Base-by-base conservation (phyloP, 2,888 invertebrate genomes). In the Pyrrhosoma nymphula region DNA sequence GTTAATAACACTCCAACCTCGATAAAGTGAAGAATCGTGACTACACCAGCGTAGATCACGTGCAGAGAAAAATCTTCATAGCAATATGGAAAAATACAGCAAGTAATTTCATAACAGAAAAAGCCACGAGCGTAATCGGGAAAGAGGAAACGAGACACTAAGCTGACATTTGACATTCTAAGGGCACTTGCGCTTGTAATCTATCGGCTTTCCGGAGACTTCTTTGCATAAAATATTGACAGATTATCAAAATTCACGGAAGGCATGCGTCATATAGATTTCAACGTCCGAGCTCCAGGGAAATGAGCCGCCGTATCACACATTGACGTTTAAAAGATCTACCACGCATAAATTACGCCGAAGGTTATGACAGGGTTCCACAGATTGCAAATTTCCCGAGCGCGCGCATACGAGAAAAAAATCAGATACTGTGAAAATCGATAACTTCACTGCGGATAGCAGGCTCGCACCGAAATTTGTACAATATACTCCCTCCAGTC, bases 331-430 rank as follows among this genome's bases (percentile, higher is more conserved):
- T 82, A 16, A 82, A 82, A 82, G 30, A 35, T 82, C 26, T 69
- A 82, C 82, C 82, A 35, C 35, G 82, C 82, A 82, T 82, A 30
- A 82, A 82, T 82, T 82, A 82, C 82, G 82, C 35, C 82, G 30
- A 14, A 18, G 82, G 30, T 35, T 82, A 16, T 35, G 82, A 82
- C 8, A 82, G 35, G 47, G 82, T 8, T 23, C 14, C 35, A 3
- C 16, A 12, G 26, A 35, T 82, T 3, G 82, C 30, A 82, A 82
- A 26, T 69, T 69, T 69, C 69, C 69, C 23, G 1, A 82, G 30
- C 82, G 20, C 60, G 30, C 16, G 30, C 16, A 26, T 4, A 14
- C 18, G 82, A 82, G 30, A 30, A 35, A 82, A 82, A 82, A 82
- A 14, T 35, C 30, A 35, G 14, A 35, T 18, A 30, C 35, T 26